These are phyloP conservation scores for Cyanistes caeruleus DNA, from an alignment of 2,113 vertebrate genomes.

Conservation along the genomic window DNA sequence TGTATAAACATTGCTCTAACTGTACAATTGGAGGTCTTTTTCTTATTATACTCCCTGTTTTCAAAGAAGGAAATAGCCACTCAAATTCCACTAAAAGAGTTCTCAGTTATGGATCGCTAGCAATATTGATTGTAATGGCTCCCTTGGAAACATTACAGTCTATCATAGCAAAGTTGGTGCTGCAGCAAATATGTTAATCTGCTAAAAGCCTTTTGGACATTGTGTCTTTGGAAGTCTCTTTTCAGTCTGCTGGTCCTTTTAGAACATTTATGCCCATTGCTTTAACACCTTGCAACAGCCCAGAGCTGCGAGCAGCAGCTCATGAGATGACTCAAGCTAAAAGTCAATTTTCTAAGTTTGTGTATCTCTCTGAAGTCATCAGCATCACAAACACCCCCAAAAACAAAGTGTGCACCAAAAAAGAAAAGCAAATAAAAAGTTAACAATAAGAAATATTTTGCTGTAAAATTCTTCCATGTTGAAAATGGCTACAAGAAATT, in stretches of 20 bases:
- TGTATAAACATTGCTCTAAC: background rate
- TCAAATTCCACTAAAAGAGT: conserved; percentile 36
- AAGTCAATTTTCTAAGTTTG: background rate
- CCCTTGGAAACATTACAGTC: conserved; percentile 51
- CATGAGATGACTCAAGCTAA: background rate
- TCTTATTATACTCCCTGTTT: background rate
- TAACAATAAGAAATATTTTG: background rate
- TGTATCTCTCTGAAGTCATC: background rate
- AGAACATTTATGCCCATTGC: background rate
- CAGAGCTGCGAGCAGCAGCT: background rate
- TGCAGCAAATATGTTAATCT: conserved; percentile 19
- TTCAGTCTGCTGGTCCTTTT: background rate
- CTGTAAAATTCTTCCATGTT: background rate
- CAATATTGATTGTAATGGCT: conserved; percentile 56
- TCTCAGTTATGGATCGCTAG: conserved; percentile 49
- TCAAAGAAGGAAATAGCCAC: conserved; percentile 2
- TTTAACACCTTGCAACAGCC: background rate
- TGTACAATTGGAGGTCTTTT: background rate
- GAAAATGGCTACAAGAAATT: background rate
- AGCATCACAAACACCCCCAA: background rate
- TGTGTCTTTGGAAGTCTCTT: background rate
- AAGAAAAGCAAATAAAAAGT: background rate
- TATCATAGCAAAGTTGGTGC: background rate
- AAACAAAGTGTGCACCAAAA: background rate
- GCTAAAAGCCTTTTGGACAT: conserved; percentile 23